Base-by-base conservation (phyloP, 2,888 invertebrate genomes). In the Crepidodera aurea region DNA sequence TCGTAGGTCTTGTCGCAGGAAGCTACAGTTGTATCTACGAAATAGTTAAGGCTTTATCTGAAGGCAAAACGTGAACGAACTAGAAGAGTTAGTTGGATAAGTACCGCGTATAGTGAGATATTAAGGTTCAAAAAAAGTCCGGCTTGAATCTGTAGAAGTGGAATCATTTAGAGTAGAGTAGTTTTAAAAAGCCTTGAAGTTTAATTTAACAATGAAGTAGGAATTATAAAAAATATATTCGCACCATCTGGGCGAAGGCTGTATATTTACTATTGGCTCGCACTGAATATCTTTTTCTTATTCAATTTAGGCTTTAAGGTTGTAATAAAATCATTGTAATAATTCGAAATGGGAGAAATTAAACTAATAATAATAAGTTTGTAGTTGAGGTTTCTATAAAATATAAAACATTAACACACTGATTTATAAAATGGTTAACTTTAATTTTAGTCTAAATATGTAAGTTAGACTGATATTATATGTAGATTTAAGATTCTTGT, bases 1-100 rank as follows among this genome's bases (percentile, higher is more conserved):
- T 85, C 10, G 68, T 84, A 3, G 86, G 85, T 6, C 78, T 86
- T 12, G 75, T 84, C n/a, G 82, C 85, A n/a, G 87, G 87, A 22
- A 85, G 85, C 32, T 86, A 84, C 73, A 84, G 84, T 66, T 83
- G 83, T 70, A 74, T 86, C 51, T 81, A 81, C 27, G 85, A 83
- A 67, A 86, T 86, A 59, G 74, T 85, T 19, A 71, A 32, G 13
- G 59, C 67, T 44, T 63, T 75, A 18, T 57, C 71, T 32, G 56
- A 63, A 10, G 71, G 73, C 19, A 65, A 69, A 59, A 69, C 65
- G 50, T 67, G 60, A 64, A 25, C 15, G 13, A 10, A 18, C 7
- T 8, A 3, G 1, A 18, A 10, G 50, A 27, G 15, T 2, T 22
- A 22, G 10, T 4, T 22, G 3, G 22, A 22, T 22, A 22, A 22